Evolutionary conservation across 2,888 invertebrate species (phyloP).

Genomic region (Rhagonycha lutea): DNA sequence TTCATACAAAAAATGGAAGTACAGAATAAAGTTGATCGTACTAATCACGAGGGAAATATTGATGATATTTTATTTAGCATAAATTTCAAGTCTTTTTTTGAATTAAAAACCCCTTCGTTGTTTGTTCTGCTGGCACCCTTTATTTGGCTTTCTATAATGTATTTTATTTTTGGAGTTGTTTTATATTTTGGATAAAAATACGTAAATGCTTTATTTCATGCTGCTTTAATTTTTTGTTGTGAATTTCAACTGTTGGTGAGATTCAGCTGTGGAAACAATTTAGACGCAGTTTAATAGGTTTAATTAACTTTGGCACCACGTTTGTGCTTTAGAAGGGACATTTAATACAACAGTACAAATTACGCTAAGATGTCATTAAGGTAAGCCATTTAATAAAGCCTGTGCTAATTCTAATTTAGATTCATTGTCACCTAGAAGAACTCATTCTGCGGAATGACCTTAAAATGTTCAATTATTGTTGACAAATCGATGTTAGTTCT

Average conservation of each 20-base stretch:
- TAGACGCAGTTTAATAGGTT: neutral
- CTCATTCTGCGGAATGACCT: constrained; percentile 5
- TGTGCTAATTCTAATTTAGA: constrained; percentile 14
- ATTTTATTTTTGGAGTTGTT: neutral
- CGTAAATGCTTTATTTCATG: neutral
- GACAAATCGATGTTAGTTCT: constrained; percentile 12
- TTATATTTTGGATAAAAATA: neutral
- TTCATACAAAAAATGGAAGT: neutral
- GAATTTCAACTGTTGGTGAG: neutral
- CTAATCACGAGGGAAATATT: neutral
- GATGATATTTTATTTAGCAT: neutral
- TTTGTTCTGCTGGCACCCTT: neutral
- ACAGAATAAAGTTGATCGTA: neutral
- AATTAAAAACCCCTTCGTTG: neutral
- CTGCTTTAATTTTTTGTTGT: neutral
- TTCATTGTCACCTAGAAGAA: constrained; percentile 8
- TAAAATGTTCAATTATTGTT: constrained; percentile 16
- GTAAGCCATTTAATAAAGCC: constrained; percentile 17
- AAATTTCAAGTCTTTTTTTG: neutral
- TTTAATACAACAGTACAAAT: constrained; percentile 6
- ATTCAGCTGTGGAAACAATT: neutral
- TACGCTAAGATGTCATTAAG: constrained; percentile 13
- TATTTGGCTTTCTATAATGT: neutral
- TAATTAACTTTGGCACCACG: constrained; percentile 2
- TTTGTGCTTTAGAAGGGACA: neutral